These are phyloP conservation scores for Clamator glandarius DNA, from an alignment of 2,797 vertebrate genomes.

Conservation along the genomic window DNA sequence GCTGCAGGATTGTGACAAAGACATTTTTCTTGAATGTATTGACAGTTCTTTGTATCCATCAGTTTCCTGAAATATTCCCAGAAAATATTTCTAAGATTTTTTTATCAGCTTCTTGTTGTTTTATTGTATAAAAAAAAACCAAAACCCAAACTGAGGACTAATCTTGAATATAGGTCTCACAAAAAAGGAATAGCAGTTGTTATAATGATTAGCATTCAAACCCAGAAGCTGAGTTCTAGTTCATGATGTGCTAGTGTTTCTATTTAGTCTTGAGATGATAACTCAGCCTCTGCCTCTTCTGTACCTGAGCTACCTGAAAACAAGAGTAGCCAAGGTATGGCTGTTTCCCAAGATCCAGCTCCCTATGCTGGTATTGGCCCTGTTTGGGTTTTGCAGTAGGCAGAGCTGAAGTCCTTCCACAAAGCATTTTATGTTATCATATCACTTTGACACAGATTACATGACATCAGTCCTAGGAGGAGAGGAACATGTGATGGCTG, in stretches of 20 bases:
- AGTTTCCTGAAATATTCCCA: constrained; percentile 10
- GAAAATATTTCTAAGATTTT: constrained; percentile 35
- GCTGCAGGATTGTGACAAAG: not conserved
- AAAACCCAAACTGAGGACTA: not conserved
- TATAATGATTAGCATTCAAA: not conserved
- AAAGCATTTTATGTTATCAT: not conserved
- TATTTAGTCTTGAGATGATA: not conserved
- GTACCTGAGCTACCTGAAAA: not conserved
- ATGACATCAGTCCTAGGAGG: not conserved
- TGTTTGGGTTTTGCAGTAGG: not conserved
- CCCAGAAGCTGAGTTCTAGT: not conserved
- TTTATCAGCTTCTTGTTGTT: not conserved
- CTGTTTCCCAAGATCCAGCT: not conserved
- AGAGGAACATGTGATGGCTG: fast-evolving
- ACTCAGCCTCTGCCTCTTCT: not conserved
- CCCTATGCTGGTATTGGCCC: not conserved
- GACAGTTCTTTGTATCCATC: constrained; percentile 1
- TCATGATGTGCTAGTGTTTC: not conserved
- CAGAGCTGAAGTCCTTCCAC: not conserved
- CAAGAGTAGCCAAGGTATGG: not conserved
- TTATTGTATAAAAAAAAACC: not conserved
- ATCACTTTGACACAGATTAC: not conserved
- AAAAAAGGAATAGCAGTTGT: not conserved
- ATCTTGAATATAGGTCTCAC: not conserved
- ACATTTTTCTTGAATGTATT: not conserved